Conservation (phyloP, 2,888 invertebrate genomes). For the Dynastes hyllus region DNA sequence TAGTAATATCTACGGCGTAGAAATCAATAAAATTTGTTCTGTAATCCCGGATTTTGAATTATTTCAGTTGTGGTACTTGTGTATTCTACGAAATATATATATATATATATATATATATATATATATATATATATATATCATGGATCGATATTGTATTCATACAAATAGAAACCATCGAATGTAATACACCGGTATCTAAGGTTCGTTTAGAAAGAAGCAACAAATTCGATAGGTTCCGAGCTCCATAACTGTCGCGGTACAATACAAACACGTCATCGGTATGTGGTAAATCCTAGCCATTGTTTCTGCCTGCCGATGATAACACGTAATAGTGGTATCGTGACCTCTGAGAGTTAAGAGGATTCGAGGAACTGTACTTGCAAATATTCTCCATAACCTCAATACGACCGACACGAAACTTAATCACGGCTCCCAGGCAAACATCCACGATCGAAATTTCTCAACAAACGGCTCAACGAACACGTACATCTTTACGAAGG, state of each 20-base stretch:
- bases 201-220: constrained; percentile 25
- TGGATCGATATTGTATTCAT: constrained; percentile 31
- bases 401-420: constrained; percentile 50
- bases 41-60: too few species aligned
- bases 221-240: constrained; percentile 23
- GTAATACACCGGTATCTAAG: constrained; percentile 25
- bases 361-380: constrained; percentile 51
- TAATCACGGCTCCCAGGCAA: constrained; percentile 51
- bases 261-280: constrained; percentile 28
- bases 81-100: too few species aligned
- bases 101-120: too few species aligned
- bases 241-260: constrained; percentile 24
- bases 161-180: constrained; percentile 35
- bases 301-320: constrained; percentile 43
- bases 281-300: constrained; percentile 41
- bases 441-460: constrained; percentile 49
- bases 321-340: constrained; percentile 51
- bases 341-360: constrained; percentile 49
- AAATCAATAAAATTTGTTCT: too few species aligned
- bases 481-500: constrained; percentile 22
- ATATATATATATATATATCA: too few species aligned
- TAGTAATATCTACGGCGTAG: too few species aligned
- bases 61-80: too few species aligned
- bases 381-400: constrained; percentile 52
- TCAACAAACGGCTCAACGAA: constrained; percentile 41